Evolutionary conservation across 1,140 invertebrate species (phyloP).

Genomic region (Heterodera schachtii): DNA sequence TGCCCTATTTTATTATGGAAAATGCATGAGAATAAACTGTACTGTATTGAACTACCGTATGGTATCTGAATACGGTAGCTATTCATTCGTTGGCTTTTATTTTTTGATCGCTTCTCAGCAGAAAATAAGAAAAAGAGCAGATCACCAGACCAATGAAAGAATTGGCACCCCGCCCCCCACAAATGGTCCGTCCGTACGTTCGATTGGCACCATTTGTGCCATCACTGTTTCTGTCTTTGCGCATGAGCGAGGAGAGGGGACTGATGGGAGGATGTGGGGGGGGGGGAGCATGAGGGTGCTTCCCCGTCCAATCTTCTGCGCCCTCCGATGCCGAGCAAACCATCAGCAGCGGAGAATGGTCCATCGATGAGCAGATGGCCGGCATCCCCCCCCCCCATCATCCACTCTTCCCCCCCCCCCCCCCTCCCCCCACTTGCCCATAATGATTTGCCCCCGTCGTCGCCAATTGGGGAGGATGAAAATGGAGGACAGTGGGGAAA

Average conservation of each 20-base stretch:
- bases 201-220: not conserved
- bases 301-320: not conserved
- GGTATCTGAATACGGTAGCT: too few relatives aligned
- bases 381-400: not conserved
- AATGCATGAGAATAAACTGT: too few relatives aligned
- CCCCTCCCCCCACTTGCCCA: not conserved
- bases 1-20: too few relatives aligned
- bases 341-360: not conserved
- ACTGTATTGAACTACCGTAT: too few relatives aligned
- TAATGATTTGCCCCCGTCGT: not conserved
- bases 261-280: not conserved
- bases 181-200: not conserved
- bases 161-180: not conserved
- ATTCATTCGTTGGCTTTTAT: too few relatives aligned
- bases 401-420: not conserved
- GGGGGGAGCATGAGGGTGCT: not conserved
- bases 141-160: not conserved
- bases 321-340: not conserved
- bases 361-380: not conserved
- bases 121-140: too few relatives aligned
- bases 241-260: not conserved
- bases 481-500: not conserved
- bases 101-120: too few relatives aligned
- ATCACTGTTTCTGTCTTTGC: not conserved
- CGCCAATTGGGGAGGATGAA: not conserved